Evolutionary conservation across 2,113 vertebrate species (phyloP).

Genomic region (Zosterops japonicus): DNA sequence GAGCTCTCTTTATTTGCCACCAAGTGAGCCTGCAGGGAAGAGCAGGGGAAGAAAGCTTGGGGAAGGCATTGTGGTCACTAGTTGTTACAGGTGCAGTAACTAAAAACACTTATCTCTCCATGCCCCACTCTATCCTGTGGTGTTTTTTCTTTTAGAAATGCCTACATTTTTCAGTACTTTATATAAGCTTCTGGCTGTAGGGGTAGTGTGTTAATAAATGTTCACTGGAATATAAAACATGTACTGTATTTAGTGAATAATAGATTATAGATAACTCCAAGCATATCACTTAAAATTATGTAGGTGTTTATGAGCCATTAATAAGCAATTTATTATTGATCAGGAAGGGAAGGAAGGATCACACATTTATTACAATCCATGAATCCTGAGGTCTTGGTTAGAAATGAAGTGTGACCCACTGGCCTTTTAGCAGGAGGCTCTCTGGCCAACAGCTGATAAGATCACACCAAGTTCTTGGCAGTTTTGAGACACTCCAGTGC

Average conservation of each 20-base stretch:
- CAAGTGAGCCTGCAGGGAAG: background rate
- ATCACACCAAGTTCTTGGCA: background rate
- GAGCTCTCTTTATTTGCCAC: background rate
- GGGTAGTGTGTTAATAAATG: background rate
- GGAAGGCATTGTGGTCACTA: background rate
- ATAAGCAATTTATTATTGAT: background rate
- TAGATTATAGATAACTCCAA: background rate
- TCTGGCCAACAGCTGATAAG: background rate
- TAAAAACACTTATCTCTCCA: background rate
- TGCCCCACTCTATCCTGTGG: background rate
- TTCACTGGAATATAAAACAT: background rate
- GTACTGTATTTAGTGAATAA: background rate
- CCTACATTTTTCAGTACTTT: background rate
- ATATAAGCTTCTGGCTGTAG: background rate
- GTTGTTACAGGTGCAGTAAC: background rate
- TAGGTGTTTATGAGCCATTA: background rate
- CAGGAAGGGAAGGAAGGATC: background rate
- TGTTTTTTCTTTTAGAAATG: background rate
- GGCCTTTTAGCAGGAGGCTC: background rate
- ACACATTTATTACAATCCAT: background rate
- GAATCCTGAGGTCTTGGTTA: background rate
- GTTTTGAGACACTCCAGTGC: background rate
- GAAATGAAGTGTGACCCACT: background rate
- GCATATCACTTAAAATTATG: background rate
- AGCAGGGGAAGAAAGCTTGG: background rate